Evolutionary conservation across 2,797 vertebrate genomes (phyloP).

Genomic region (Morus bassanus): DNA sequence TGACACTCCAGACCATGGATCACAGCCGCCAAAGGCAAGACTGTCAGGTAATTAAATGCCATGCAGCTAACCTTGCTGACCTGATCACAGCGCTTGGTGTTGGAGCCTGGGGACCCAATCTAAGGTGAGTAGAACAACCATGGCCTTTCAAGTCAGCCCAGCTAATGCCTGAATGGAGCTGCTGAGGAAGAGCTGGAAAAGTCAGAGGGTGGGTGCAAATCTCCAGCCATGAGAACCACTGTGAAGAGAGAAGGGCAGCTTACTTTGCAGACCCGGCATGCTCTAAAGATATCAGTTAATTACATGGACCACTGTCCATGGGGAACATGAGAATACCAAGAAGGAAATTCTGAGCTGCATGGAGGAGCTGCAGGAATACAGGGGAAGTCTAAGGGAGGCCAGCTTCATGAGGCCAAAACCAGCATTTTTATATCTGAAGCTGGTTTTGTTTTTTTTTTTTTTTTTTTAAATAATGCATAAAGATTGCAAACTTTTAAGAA

Average conservation of each 20-base stretch:
- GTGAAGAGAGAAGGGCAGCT: not conserved
- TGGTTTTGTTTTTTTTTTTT: not conserved
- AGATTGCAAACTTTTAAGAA: not conserved
- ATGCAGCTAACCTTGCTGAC: not conserved
- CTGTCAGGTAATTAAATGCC: not conserved
- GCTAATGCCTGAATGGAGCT: not conserved
- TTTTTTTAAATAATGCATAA: not conserved
- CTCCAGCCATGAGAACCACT: not conserved
- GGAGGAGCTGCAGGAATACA: not conserved
- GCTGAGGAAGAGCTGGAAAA: not conserved
- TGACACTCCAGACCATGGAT: not conserved
- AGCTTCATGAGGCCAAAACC: not conserved
- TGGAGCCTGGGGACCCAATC: not conserved
- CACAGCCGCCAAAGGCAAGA: not conserved
- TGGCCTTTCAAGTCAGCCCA: not conserved
- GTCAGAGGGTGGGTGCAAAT: not conserved
- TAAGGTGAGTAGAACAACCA: not conserved
- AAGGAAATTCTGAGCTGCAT: not conserved
- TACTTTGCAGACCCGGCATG: fast-evolving
- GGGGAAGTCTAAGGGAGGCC: not conserved
- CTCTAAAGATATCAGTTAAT: not conserved
- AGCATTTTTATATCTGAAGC: not conserved
- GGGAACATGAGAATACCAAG: not conserved
- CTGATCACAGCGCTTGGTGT: not conserved
- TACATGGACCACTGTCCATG: not conserved